Evolutionary conservation across 2,797 vertebrate species (phyloP), one percentile per base, ranked within the genome.

Genomic region (Girardinus metallicus): DNA sequence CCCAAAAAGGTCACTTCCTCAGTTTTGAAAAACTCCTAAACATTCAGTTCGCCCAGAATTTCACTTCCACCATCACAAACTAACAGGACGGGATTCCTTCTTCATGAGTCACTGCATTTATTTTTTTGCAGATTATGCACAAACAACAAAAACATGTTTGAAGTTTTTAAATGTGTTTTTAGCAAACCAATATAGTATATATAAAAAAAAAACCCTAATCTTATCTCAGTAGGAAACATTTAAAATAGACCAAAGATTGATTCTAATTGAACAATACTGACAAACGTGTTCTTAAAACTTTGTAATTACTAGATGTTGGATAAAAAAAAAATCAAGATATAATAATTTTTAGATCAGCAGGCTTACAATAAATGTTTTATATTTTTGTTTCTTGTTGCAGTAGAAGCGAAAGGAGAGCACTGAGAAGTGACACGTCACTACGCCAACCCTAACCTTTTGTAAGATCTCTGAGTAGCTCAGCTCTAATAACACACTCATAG

Each of bases 401-500:
- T 26, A 2, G 36, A 12, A n/a, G 46, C 73, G 23, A 31, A 53
- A 51, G 49, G 39, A 46, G 74, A 55, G 73, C 62, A 57, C 73
- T 43, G 53, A 31, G 36, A 74, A 46, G 70, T 75, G 85, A 91
- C 83, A 83, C 75, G 72, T 91, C 85, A 79, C 82, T 73, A 43
- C 44, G 15, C 4, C 5, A 89, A 89, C 79, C 55, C 43, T 73
- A 81, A 57, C 72, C 87, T 71, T 87, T 88, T 81, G 89, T 89
- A 60, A 80, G 76, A 57, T 41, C 68, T 74, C 47, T 66, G 46
- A 75, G 49, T 41, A 71, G 7, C 53, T 39, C 51, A 79, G 51
- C 72, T 75, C 6, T 34, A 44, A 43, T 39, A 41, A 71, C 71
- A 43, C 47, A 73, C 73, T 57, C 57, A 43, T 43, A 60, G 60